These are phyloP conservation scores for Podarcis siculus DNA, from an alignment of 2,797 vertebrate species.

Conservation along the genomic window DNA sequence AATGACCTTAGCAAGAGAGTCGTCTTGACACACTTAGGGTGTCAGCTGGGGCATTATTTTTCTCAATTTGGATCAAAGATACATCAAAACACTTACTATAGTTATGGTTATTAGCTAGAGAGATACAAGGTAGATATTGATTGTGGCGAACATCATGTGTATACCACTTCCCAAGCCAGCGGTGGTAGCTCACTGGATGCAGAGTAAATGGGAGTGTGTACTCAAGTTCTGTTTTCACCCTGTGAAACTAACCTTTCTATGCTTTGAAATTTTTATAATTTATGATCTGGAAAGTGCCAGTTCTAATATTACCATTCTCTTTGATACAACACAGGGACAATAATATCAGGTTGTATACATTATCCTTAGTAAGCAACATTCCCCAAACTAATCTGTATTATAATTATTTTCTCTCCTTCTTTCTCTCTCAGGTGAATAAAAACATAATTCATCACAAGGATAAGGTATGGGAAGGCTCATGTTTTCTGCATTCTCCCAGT, in stretches of 20 bases:
- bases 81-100: too few species aligned
- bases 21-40: background rate
- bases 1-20: background rate
- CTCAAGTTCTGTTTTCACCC: background rate
- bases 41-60: too few species aligned
- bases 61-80: too few species aligned
- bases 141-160: too few species aligned
- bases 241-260: background rate
- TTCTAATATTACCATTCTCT: background rate
- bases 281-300: background rate
- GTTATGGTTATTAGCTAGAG: too few species aligned
- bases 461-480: conserved; percentile 74
- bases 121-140: too few species aligned
- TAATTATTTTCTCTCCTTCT: background rate
- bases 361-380: background rate
- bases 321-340: background rate
- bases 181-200: too few species aligned
- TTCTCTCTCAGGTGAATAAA: conserved; percentile 77
- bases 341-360: background rate
- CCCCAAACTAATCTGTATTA: background rate
- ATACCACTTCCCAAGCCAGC: too few species aligned
- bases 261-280: background rate
- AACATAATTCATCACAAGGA: conserved; percentile 82
- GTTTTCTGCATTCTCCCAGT: background rate
- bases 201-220: too few species aligned